Conservation (phyloP, 2,797 vertebrate genomes). For the Mus spretus region DNA sequence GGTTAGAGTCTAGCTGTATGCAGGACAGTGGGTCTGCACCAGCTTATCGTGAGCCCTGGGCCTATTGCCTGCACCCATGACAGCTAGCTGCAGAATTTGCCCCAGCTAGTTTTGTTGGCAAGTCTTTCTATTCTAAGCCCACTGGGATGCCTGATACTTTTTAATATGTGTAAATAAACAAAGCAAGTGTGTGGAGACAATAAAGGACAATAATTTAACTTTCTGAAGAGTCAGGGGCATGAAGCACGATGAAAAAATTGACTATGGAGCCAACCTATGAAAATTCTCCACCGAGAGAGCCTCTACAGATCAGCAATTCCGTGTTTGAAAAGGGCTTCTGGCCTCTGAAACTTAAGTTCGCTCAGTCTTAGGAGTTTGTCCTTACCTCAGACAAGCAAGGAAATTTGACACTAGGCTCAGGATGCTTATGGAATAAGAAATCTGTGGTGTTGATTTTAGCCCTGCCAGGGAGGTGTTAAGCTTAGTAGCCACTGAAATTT, state of each 20-base stretch:
- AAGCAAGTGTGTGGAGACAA: conserved; percentile 71
- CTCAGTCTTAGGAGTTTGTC: conserved; percentile 70
- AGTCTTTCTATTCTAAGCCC: conserved; percentile 60
- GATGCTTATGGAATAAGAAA: conserved; percentile 66
- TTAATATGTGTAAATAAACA: conserved; percentile 83
- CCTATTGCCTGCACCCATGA: conserved; percentile 51
- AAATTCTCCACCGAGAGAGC: conserved; percentile 82
- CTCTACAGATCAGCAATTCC: conserved; percentile 81
- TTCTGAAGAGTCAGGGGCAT: conserved; percentile 68
- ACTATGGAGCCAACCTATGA: conserved; percentile 80
- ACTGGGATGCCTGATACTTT: conserved; percentile 35
- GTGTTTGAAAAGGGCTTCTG: conserved; percentile 82
- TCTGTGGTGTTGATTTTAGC: conserved; percentile 49
- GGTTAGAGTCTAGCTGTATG: conserved; percentile 48
- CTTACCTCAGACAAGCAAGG: conserved; percentile 74
- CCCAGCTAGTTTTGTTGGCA: conserved; percentile 79
- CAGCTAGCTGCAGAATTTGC: conserved; percentile 31
- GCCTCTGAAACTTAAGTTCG: conserved; percentile 77
- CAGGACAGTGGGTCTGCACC: neutral
- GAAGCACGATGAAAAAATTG: conserved; percentile 77
- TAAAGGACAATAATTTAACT: conserved; percentile 79
- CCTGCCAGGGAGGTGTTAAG: conserved; percentile 45
- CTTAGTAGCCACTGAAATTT: conserved; percentile 49
- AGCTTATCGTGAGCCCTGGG: neutral
- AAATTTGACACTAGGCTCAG: conserved; percentile 71